Conservation (phyloP, 2,797 vertebrate genomes). For the Pseudochaenichthys georgianus region DNA sequence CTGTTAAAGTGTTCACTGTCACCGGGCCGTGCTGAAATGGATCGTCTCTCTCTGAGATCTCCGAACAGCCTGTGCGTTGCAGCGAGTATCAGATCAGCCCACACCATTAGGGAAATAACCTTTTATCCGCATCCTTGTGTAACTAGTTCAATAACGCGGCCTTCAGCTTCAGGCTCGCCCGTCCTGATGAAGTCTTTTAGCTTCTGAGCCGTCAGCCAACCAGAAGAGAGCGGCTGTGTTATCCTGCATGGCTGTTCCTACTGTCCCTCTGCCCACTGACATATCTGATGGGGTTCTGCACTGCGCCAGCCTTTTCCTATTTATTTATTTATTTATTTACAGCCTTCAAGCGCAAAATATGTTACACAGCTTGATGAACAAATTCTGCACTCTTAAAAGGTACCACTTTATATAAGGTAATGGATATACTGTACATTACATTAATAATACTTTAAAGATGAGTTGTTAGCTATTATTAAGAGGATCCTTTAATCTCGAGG, state of each 20-base stretch:
- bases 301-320: background rate
- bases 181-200: background rate
- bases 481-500: background rate
- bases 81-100: slow-evolving; percentile 13
- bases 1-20: slow-evolving; percentile 34
- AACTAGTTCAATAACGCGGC: slow-evolving; percentile 26
- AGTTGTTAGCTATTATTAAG: background rate
- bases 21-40: slow-evolving; percentile 36
- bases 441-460: background rate
- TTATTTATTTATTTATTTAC: no score
- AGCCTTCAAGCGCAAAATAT: background rate
- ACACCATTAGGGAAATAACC: slow-evolving; percentile 34
- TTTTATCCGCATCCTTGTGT: slow-evolving; percentile 7
- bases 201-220: slow-evolving; percentile 12
- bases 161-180: background rate
- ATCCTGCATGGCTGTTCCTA: slow-evolving; percentile 14
- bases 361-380: background rate
- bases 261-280: background rate
- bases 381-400: background rate
- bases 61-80: slow-evolving; percentile 13
- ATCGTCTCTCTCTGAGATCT: slow-evolving; percentile 22
- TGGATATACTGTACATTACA: background rate
- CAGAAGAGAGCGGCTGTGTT: slow-evolving; percentile 31
- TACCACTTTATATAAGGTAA: background rate
- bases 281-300: slow-evolving; percentile 9